Percentiles rank a stretch among this genome's conserved stretches.
phyloP scores from a whole-genome alignment of 2,797 vertebrate genomes.

The Mallotus villosus region DNA sequence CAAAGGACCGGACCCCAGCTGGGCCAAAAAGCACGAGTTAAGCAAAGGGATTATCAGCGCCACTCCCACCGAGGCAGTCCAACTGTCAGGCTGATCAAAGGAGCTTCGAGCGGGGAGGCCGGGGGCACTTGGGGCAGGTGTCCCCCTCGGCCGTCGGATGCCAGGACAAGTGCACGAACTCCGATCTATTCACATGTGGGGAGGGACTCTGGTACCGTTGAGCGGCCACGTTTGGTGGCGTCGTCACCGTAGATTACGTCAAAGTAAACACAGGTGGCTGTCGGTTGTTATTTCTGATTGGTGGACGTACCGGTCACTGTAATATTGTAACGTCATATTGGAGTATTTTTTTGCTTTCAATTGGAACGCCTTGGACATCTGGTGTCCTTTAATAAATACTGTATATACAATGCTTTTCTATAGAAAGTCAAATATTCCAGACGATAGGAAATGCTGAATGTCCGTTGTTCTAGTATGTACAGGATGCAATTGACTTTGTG shows the following conservation, averaged over 20 bases:
- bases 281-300: background rate
- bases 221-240: slow-evolving; percentile 26
- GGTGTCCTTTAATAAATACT: background rate
- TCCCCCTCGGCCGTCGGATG: slow-evolving; percentile 75
- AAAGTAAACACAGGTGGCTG: background rate
- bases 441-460: slow-evolving; percentile 32
- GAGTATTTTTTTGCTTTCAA: too few relatives aligned
- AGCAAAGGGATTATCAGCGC: slow-evolving; percentile 90
- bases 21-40: slow-evolving; percentile 89
- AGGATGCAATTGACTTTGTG: slow-evolving; percentile 49
- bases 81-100: slow-evolving; percentile 89
- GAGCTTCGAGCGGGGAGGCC: slow-evolving; percentile 73
- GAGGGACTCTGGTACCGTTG: slow-evolving; percentile 30
- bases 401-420: background rate
- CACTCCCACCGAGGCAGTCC: slow-evolving; percentile 85
- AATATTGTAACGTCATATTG: too few relatives aligned
- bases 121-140: slow-evolving; percentile 82
- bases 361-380: background rate
- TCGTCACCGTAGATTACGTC: slow-evolving; percentile 17
- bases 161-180: slow-evolving; percentile 65
- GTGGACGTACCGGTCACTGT: too few relatives aligned
- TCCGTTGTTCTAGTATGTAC: slow-evolving; percentile 48
- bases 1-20: slow-evolving; percentile 84
- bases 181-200: slow-evolving; percentile 35
- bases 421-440: slow-evolving; percentile 31